These are phyloP conservation scores for Acipenser transmontanus DNA, from an alignment of 2,797 vertebrate genomes.

Conservation along the genomic window DNA sequence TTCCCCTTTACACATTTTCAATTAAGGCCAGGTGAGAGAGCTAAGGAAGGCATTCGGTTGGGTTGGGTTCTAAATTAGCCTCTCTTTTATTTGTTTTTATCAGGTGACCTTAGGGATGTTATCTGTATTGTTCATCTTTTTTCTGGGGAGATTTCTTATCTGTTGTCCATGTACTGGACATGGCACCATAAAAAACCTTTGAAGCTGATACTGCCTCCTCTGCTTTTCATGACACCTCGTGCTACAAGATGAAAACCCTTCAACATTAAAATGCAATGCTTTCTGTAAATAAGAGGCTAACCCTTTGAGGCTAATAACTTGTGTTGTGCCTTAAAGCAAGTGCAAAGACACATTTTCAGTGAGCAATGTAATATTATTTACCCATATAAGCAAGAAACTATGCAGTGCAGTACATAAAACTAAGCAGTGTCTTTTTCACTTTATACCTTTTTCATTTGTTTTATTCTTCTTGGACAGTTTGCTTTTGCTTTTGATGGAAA, in stretches of 20 bases:
- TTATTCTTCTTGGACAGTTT: too few species aligned
- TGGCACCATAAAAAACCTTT: constrained; percentile 6
- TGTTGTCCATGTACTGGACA: constrained; percentile 12
- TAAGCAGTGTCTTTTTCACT: too few species aligned
- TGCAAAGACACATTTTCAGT: too few species aligned
- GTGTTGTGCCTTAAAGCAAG: too few species aligned
- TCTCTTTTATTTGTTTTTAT: background rate
- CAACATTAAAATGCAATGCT: background rate
- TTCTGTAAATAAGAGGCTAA: background rate
- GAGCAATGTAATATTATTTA: too few species aligned
- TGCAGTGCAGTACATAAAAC: too few species aligned
- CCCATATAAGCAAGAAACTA: too few species aligned
- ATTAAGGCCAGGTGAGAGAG: constrained; percentile 5
- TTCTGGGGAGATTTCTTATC: constrained; percentile 8
- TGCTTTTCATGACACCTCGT: background rate
- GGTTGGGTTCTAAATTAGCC: constrained; percentile 6
- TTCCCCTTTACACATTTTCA: constrained; percentile 9
- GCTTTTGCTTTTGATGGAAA: too few species aligned
- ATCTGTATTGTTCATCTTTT: constrained; percentile 1
- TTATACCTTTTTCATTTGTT: too few species aligned
- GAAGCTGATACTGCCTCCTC: constrained; percentile 9
- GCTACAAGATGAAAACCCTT: constrained; percentile 2
- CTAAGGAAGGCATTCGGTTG: background rate
- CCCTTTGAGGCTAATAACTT: background rate
- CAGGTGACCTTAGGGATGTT: background rate